These are phyloP conservation scores for Sakesphorus luctuosus DNA, from an alignment of 2,113 vertebrate genomes.

Conservation along the genomic window DNA sequence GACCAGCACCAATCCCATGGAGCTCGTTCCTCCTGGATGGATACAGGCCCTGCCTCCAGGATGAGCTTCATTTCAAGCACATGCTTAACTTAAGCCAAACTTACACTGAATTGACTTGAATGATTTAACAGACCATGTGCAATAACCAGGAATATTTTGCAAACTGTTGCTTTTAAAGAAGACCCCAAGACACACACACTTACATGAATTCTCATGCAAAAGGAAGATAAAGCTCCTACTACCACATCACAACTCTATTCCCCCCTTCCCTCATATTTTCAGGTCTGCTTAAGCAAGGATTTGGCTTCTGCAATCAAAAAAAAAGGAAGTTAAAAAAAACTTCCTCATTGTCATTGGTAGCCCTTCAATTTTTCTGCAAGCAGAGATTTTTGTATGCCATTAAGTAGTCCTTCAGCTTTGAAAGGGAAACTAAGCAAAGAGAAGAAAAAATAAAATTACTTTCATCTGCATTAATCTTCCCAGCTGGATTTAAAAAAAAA, in stretches of 20 bases:
- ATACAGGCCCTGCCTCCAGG: neutral
- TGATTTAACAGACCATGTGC: neutral
- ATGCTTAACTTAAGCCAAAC: neutral
- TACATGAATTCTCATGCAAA: neutral
- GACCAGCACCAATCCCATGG: fast-evolving
- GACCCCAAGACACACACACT: neutral
- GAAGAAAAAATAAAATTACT: neutral
- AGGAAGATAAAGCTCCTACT: neutral
- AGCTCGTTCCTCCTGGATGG: neutral
- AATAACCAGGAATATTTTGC: neutral
- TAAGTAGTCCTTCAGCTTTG: neutral
- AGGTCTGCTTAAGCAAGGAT: neutral
- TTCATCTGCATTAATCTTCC: neutral
- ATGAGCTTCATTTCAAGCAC: neutral
- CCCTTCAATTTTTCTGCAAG: neutral
- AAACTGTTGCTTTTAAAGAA: neutral
- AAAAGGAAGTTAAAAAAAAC: neutral
- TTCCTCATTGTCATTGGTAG: neutral
- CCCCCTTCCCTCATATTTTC: neutral
- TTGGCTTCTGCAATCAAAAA: neutral
- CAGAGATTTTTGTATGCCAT: neutral
- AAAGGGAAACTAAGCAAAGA: neutral
- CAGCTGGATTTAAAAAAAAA: neutral
- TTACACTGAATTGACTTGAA: neutral
- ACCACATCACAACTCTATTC: neutral